Conservation (phyloP, 2,888 invertebrate species). For the Ormia ochracea region DNA sequence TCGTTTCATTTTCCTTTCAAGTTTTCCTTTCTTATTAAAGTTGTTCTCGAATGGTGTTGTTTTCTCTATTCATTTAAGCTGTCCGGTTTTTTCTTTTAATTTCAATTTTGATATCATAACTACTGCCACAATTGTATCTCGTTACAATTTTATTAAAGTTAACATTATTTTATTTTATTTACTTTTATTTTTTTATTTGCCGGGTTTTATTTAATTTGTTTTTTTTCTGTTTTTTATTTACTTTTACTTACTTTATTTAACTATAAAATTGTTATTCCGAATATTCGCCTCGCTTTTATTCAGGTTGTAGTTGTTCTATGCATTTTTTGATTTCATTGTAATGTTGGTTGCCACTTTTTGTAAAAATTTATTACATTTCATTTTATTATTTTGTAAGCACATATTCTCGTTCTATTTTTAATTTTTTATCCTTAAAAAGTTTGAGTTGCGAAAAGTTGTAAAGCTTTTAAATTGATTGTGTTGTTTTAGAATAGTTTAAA, state of each 20-base stretch:
- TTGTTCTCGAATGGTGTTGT: conserved; percentile 21
- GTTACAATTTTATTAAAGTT: conserved; percentile 55
- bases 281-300: conserved; percentile 11
- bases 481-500: conserved; percentile 19
- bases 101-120: conserved; percentile 53
- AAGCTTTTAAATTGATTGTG: conserved; percentile 53
- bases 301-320: conserved; percentile 23
- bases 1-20: background rate
- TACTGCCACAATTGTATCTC: conserved; percentile 50
- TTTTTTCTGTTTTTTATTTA: background rate
- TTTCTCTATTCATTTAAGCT: conserved; percentile 8
- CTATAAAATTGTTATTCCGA: conserved; percentile 2
- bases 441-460: conserved; percentile 30
- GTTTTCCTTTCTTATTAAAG: conserved; percentile 26
- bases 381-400: conserved; percentile 22
- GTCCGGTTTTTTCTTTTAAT: background rate
- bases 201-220: too few species aligned
- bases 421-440: background rate
- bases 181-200: too few species aligned
- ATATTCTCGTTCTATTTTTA: conserved; percentile 4
- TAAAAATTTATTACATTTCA: conserved; percentile 16
- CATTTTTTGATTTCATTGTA: conserved; percentile 6
- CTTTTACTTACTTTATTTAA: conserved; percentile 38
- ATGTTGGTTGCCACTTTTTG: conserved; percentile 7
- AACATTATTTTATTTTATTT: conserved; percentile 44